Conservation (phyloP, 2,113 vertebrate genomes). For the Vicugna pacos region DNA sequence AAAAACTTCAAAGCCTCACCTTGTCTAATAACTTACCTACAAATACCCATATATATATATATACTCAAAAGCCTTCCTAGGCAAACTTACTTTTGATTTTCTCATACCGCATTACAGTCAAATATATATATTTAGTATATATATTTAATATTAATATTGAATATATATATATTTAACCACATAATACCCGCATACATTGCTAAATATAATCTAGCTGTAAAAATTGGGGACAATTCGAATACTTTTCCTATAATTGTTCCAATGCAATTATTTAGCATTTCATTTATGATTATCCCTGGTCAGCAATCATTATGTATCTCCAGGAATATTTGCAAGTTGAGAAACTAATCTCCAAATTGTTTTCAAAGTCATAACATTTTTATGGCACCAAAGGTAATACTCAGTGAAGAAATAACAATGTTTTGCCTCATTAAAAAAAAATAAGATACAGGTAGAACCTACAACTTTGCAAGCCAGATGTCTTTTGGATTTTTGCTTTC, state of each 20-base stretch:
- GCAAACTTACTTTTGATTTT: slow-evolving; percentile 27
- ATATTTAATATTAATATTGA: slow-evolving; percentile 1
- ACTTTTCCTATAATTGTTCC: neutral
- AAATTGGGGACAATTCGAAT: neutral
- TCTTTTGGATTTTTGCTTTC: neutral
- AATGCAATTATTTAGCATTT: neutral
- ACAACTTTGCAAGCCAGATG: neutral
- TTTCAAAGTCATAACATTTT: slow-evolving; percentile 37
- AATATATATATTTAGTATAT: neutral
- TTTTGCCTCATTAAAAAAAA: neutral
- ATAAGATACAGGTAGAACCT: neutral
- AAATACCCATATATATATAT: neutral
- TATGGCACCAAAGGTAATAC: neutral
- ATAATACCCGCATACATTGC: neutral
- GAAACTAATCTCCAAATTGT: slow-evolving; percentile 16
- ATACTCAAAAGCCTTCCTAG: neutral
- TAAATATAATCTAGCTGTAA: neutral
- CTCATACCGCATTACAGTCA: neutral
- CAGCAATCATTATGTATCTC: neutral
- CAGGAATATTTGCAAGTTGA: slow-evolving; percentile 11
- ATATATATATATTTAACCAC: neutral
- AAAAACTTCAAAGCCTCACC: neutral
- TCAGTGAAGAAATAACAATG: neutral
- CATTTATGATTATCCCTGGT: neutral
- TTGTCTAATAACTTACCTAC: neutral